A percentile compares a stretch with the other conserved stretches of the same genome.
Conservation (phyloP, 2,888 invertebrate genomes). For the Mechanitis mazaeus region DNA sequence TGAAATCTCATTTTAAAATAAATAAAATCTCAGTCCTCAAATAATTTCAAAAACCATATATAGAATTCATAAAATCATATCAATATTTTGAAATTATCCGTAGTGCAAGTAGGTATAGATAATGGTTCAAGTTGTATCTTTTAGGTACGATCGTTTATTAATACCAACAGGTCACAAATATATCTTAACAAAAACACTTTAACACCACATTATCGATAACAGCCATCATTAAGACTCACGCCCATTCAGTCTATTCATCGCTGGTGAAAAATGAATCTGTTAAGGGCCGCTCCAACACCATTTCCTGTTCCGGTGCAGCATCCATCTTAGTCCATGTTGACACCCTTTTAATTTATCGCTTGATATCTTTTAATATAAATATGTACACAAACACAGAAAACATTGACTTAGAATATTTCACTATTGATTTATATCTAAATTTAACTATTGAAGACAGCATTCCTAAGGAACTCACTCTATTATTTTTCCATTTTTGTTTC, state of each 20-base stretch:
- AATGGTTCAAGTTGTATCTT: too few relatives aligned
- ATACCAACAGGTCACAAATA: neutral
- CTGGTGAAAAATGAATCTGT: constrained; percentile 63
- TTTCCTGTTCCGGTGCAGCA: constrained; percentile 62
- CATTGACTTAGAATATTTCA: neutral
- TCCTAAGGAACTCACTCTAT: too few relatives aligned
- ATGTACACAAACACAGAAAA: neutral
- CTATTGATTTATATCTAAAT: too few relatives aligned
- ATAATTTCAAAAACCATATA: too few relatives aligned
- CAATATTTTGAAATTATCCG: too few relatives aligned
- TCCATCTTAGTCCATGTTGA: constrained; percentile 67
- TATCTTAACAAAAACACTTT: constrained; percentile 29
- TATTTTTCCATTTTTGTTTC: too few relatives aligned
- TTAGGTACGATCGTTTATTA: too few relatives aligned
- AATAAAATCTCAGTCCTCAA: too few relatives aligned
- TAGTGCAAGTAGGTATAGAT: too few relatives aligned
- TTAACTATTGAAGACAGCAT: too few relatives aligned
- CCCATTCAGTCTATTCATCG: constrained; percentile 35
- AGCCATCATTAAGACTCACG: constrained; percentile 36
- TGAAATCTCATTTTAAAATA: too few relatives aligned
- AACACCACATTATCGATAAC: constrained; percentile 39
- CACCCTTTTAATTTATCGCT: constrained; percentile 60
- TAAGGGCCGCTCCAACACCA: constrained; percentile 61
- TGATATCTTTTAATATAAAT: constrained; percentile 32
- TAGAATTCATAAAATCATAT: too few relatives aligned